Conservation (phyloP, 2,113 vertebrate species). For the Lepus timidus region DNA sequence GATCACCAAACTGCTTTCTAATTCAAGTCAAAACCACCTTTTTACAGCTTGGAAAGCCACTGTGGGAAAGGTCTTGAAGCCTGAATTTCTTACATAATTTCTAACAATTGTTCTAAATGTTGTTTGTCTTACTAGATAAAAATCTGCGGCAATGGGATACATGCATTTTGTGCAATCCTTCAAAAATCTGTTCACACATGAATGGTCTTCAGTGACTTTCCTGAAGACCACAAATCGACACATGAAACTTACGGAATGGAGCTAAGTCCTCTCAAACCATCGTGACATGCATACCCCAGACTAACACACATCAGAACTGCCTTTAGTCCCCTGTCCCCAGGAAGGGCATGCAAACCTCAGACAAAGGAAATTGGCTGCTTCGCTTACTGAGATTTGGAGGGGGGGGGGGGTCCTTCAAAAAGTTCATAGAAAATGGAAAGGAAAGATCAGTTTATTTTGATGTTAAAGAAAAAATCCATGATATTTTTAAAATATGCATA, state of each 20-base stretch:
- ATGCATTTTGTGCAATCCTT: not conserved
- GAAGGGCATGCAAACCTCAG: not conserved
- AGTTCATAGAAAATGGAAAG: no score
- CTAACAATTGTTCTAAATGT: slow-evolving; percentile 20
- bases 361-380: not conserved
- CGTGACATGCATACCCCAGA: not conserved
- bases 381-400: not conserved
- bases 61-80: not conserved
- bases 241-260: slow-evolving; percentile 22
- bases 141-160: not conserved
- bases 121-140: not conserved
- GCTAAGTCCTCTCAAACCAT: not conserved
- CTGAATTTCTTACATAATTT: slow-evolving; percentile 29
- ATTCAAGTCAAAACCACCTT: slow-evolving; percentile 31
- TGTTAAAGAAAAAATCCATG: no score
- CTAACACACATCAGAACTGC: not conserved
- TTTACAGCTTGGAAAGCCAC: slow-evolving; percentile 18
- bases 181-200: not conserved
- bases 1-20: slow-evolving; percentile 39
- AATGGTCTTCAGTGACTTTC: slow-evolving; percentile 15
- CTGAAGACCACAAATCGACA: not conserved
- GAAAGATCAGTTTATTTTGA: no score
- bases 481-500: no score
- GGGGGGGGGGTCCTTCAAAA: no score
- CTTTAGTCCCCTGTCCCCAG: not conserved